Base-by-base conservation (phyloP, 2,888 invertebrate species). In the Lithophane semibrunnea region DNA sequence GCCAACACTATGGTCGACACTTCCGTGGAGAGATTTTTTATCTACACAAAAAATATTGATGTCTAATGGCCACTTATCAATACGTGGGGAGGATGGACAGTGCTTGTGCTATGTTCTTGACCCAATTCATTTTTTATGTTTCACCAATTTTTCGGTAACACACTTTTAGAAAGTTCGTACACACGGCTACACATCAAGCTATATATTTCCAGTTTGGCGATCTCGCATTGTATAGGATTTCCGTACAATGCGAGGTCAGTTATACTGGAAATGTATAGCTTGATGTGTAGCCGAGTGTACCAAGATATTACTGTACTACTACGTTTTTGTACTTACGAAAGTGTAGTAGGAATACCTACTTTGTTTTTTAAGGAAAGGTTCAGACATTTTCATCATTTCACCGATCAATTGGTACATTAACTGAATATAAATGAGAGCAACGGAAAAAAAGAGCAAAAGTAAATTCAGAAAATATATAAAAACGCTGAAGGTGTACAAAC, bases 1-100 rank as follows among this genome's bases (percentile, higher is more conserved):
- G 84, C 84, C 86, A 85, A 54, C n/a, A 47, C 29, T 61, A 49
- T 21, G 21, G 56, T 58, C 12, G 70, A 75, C 77, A 83, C 65
- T 73, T 82, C 60, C 29, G 18, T 47, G 10, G 16, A 60, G 13
- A 49, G 24, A 18, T 64, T 77, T 79, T 24, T 21, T 67, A 29
- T 75, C 37, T 69, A 71, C 9, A 56, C 37, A 56, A 68, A 71
- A 49, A 64, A 74, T 66, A 65, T 68, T 63, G 67, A 64, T 68
- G 70, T 71, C 60, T 74, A 61, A 37, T 73, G 58, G 54, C 47
- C 64, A 71, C 74, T 79, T 75, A 13, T 42, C 37, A 56, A 24
- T 69, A 60, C 44, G 77, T 63, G 24, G 67, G 18, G 12, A 54
- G 54, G 72, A 60, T 72, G 58, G n/a, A 21, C 21, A 16, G 37